Base-by-base conservation (phyloP, 2,888 invertebrate genomes). In the Drosophila paramelanica region DNA sequence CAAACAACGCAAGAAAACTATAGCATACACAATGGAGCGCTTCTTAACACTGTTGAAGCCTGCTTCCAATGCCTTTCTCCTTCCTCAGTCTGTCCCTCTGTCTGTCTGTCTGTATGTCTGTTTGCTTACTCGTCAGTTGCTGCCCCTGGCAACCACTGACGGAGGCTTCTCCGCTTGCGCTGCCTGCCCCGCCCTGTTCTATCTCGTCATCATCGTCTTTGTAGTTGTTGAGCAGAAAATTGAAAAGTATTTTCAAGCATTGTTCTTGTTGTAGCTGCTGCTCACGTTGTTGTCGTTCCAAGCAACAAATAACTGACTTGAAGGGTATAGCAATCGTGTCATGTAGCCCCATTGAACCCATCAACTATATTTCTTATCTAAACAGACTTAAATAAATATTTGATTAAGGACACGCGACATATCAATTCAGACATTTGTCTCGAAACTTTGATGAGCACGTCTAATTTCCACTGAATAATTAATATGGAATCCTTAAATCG, bases 141-240 rank as follows among this genome's bases (percentile, higher is more conserved):
- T 76, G 80, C 77, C 59, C 39, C 51, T 73, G 70, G 81, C 88
- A 77, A 77, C 78, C 76, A 62, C 61, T 25, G 51, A 56, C 79
- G 62, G 73, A 67, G 57, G 67, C 62, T 25, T 1, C 39, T 5
- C 27, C 33, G 10, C 5, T 8, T 23, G 14, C 20, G n/a, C 5
- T 58, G 52, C 20, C 20, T 17, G 14, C 23, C 46, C 23, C 56
- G 14, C 42, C 27, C 11, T 57, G 8, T 25, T 13, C 38, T 20
- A 31, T 31, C 23, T 68, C 51, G 23, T 58, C 57, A 38, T 56
- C 61, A 41, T 66, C 50, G 51, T 67, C 75, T 75, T 74, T 70
- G 81, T 65, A 82, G 83, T 82, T 89, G 85, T 86, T 86, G 85
- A 88, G 80, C 77, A 89, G 80, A 82, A 86, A 86, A 86, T 86